Conservation (phyloP, 2,797 vertebrate species). For the Esox masquinongy region DNA sequence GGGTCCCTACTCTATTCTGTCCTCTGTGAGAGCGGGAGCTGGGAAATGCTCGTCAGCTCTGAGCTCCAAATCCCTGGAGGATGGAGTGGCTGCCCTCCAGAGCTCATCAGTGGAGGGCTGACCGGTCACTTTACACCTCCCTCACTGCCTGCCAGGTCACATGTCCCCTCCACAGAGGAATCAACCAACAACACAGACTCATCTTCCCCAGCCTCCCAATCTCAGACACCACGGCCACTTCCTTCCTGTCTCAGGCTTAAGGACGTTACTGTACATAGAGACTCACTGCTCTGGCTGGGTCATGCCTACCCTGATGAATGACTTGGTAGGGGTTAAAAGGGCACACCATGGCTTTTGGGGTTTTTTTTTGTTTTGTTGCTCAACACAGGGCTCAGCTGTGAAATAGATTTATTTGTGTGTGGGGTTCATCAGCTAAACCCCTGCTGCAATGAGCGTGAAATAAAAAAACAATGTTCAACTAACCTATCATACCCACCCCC, state of each 20-base stretch:
- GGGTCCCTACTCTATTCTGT: slow-evolving; percentile 4
- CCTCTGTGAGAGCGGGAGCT: slow-evolving; percentile 17
- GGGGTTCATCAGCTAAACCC: background rate
- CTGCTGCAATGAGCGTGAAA: background rate
- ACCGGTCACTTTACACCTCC: background rate
- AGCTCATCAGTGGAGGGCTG: slow-evolving; percentile 39
- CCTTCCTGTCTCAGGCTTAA: background rate
- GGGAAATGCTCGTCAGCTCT: slow-evolving; percentile 33
- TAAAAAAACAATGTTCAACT: background rate
- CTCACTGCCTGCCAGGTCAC: background rate
- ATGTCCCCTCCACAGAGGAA: background rate
- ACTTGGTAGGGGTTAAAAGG: background rate
- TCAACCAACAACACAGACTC: background rate
- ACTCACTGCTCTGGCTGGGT: background rate
- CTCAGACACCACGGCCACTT: background rate
- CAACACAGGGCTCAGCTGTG: background rate
- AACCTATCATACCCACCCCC: background rate
- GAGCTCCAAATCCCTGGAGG: slow-evolving; percentile 43
- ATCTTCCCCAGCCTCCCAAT: background rate
- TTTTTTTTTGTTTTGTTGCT: background rate
- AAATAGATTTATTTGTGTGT: too few relatives aligned
- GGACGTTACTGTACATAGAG: background rate
- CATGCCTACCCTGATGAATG: background rate
- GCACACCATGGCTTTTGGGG: background rate
- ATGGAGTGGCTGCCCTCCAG: slow-evolving; percentile 26